Evolutionary conservation across 2,888 invertebrate genomes (phyloP), one percentile per base, ranked within the genome.

Genomic region (Drosophila stalkeri): DNA sequence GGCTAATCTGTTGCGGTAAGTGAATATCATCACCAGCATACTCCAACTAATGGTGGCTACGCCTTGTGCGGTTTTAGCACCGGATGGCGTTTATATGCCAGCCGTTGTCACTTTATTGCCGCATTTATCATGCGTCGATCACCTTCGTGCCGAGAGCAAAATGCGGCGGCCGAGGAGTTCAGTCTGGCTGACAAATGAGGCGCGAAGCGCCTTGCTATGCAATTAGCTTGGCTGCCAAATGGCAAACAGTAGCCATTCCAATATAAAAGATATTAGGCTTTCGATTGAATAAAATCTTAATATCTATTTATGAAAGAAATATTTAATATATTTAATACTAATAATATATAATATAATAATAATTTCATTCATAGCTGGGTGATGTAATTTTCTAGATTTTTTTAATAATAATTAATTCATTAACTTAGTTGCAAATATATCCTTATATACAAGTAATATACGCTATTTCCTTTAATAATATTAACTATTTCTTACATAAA

Each of bases 1-100:
- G 96, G 52, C 91, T 96, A 47, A 89, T 95, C 71, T 93, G 94
- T 66, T 93, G 95, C 74, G 94, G 96, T 96, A 94, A 94, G 95
- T 80, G 52, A 23, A 31, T n/a, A 49, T 61, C n/a, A 57, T 37
- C 61, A 11, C 33, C 33, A 33, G 33, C 11, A 33, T 8, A 33
- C 56, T 16, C 27, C 23, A 43, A 37, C 56, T 44, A 41, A 7
- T 49, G 44, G 35, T 16, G 31, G 51, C 39, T 39, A 35, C 70
- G 69, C 56, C 79, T 47, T 81, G 79, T 83, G 83, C 61, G 84
- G 77, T 62, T 83, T 81, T 65, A 81, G 72, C 77, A 84, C 82
- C 88, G 85, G 87, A 86, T 84, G 84, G 64, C 71, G 51, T 66
- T 70, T 64, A 64, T 51, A 57, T 68, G 77, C 65, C 59, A 49